Base-by-base conservation (phyloP, 2,888 invertebrate genomes). In the Aspidiotus destructor region DNA sequence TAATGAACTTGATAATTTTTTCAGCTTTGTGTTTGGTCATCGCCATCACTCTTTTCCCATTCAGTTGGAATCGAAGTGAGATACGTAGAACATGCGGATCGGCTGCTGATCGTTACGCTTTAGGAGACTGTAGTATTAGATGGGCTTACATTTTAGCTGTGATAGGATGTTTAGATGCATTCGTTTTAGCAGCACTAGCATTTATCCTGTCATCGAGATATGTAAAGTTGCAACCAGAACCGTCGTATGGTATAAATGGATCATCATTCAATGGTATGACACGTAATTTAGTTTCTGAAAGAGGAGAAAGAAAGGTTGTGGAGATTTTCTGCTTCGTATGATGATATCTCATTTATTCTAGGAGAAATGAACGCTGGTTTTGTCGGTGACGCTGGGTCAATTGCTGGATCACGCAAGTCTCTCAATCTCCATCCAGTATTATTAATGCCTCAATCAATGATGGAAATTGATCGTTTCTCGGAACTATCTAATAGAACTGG, bases 81-180 rank as follows among this genome's bases (percentile, higher is more conserved):
- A 89, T 96, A 44, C 85, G 87, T 72, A 85, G 86, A 75, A 88
- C 95, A 1, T 97, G 97, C 75, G 93, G 93, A 0, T 84, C 86
- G 11, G 83, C 86, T 0, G 88, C 89, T 0, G 88, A 88, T 74
- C 87, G 87, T 74, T 82, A 79, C 75, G 77, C 81, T 75, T 76
- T 85, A 75, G 96, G 93, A 52, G 85, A 87, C 40, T 97, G 97
- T 77, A 88, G 88, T 71, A 84, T 97, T 68, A 85, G 92, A 75
- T 94, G 94, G 94, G 95, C 95, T 7, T 95, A 92, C 79, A 85
- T 95, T 11, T 81, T 97, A 74, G 95, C 94, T 8, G 88, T 91
- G 70, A 92, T 97, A 71, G 93, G 89, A 0, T 88, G 91, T 68
- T 78, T 89, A 73, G 94, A 94, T 77, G 91, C 91, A 65, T 80